Percentiles rank a stretch among this genome's conserved stretches.
Conservation (phyloP, 2,113 vertebrate genomes). For the Ammospiza caudacuta region DNA sequence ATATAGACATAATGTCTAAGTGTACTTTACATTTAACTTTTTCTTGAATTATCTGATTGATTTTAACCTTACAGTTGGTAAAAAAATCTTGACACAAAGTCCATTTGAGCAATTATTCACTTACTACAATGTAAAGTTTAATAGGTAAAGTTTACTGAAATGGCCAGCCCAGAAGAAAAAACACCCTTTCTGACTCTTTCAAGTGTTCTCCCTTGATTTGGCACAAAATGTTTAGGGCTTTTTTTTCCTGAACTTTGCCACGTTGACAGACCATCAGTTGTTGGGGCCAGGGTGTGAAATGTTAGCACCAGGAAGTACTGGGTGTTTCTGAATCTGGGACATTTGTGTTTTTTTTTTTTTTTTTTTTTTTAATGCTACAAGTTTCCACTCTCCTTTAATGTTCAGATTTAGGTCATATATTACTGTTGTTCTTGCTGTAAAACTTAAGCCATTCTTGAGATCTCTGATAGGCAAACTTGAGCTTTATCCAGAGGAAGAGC, state of each 20-base stretch:
- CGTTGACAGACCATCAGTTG: not conserved
- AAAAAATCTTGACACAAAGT: constrained; percentile 5
- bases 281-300: fast-evolving
- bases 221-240: not conserved
- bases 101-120: not conserved
- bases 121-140: not conserved
- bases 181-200: not conserved
- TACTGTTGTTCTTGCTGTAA: not conserved
- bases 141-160: not conserved
- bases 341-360: not conserved
- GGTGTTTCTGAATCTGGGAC: not conserved
- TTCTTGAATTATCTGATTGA: not conserved
- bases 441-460: not conserved
- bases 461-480: not conserved
- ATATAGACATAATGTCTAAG: not conserved
- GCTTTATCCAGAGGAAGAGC: not conserved
- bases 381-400: not conserved
- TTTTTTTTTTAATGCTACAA: not conserved
- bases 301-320: no score
- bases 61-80: not conserved
- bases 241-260: not conserved
- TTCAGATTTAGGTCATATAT: fast-evolving
- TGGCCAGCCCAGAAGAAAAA: not conserved
- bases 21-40: not conserved
- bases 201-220: not conserved